Conservation (phyloP, 2,113 vertebrate species). For the Halichoerus grypus region DNA sequence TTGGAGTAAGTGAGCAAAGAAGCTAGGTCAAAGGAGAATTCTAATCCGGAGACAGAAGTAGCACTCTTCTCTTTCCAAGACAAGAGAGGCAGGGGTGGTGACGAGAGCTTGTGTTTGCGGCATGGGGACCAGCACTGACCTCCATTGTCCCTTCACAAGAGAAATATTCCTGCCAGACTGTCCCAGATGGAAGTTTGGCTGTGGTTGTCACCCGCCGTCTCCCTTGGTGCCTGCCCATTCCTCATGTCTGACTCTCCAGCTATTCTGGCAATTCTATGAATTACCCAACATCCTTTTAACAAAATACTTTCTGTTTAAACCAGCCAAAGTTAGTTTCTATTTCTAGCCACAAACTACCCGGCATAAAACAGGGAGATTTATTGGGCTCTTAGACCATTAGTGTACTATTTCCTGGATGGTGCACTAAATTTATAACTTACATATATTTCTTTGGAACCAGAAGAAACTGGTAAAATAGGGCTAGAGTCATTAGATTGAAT, state of each 20-base stretch:
- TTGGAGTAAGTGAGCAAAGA: not conserved
- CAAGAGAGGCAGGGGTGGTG: not conserved
- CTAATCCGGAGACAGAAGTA: not conserved
- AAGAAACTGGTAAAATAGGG: slow-evolving; percentile 38
- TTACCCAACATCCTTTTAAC: slow-evolving; percentile 11
- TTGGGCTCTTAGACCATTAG: not conserved
- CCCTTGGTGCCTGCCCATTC: not conserved
- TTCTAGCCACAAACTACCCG: slow-evolving; percentile 3
- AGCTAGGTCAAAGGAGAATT: not conserved
- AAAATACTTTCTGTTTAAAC: slow-evolving; percentile 54
- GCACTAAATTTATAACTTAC: slow-evolving; percentile 31
- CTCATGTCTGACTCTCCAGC: not conserved
- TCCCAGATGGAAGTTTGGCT: not conserved
- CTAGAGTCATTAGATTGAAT: not conserved
- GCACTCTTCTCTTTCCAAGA: not conserved
- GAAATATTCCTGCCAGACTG: not conserved
- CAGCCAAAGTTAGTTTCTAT: slow-evolving; percentile 48
- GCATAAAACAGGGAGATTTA: slow-evolving; percentile 37
- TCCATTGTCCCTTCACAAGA: not conserved
- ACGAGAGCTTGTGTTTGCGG: fast-evolving
- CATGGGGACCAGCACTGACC: not conserved
- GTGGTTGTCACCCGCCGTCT: not conserved
- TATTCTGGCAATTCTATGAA: not conserved
- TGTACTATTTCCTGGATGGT: slow-evolving; percentile 27
- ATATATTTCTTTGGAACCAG: slow-evolving; percentile 24